Percentiles rank a stretch among this genome's conserved stretches.
phyloP scores from a whole-genome alignment of 2,797 vertebrate species.

The Alosa sapidissima region DNA sequence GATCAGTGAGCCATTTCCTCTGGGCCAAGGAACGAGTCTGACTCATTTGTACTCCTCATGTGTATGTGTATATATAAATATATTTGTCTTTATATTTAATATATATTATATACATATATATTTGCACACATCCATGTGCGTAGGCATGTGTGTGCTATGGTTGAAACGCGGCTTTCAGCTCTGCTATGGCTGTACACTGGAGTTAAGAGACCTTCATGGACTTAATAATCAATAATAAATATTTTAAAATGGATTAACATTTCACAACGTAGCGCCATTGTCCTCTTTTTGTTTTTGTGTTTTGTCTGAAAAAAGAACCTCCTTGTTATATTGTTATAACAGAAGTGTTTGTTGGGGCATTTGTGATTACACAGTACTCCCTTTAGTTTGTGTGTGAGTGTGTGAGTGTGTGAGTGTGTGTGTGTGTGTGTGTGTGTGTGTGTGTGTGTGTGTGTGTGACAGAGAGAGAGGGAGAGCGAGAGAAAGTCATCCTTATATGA shows the following conservation, averaged over 20 bases:
- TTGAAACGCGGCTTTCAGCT: constrained; percentile 70
- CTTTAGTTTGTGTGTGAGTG: too few species aligned
- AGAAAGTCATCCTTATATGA: too few species aligned
- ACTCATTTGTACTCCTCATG: constrained; percentile 63
- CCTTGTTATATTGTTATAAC: background rate
- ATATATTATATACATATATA: constrained; percentile 67
- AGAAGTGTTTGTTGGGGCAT: background rate
- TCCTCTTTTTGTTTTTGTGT: constrained; percentile 55
- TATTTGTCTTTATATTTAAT: constrained; percentile 74
- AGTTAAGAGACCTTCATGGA: constrained; percentile 75
- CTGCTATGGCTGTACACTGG: constrained; percentile 82
- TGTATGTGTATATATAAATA: constrained; percentile 73
- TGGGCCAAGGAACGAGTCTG: constrained; percentile 49
- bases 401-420: too few species aligned
- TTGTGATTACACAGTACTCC: too few species aligned
- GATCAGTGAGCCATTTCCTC: background rate
- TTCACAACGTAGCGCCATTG: constrained; percentile 62
- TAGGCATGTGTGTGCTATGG: constrained; percentile 56
- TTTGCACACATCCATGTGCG: constrained; percentile 59
- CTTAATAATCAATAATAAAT: constrained; percentile 79
- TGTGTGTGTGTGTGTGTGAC: too few species aligned
- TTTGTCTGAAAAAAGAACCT: background rate
- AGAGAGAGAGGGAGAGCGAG: too few species aligned
- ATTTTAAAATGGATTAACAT: constrained; percentile 78
- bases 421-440: too few species aligned